Evolutionary conservation across 2,888 invertebrate species (phyloP).

Genomic region (Eucriotettix oculatus): DNA sequence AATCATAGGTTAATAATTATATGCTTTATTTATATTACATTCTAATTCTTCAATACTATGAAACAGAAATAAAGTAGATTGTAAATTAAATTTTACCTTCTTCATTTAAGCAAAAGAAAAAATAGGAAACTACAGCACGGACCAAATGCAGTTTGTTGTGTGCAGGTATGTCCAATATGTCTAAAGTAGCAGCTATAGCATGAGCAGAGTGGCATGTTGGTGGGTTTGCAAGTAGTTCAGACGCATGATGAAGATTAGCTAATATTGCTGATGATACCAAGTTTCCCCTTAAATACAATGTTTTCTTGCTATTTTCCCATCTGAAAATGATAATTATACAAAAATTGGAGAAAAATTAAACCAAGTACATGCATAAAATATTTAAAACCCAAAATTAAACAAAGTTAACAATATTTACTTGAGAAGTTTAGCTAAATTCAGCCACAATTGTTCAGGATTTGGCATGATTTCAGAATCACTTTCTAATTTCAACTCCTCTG

Average conservation of each 20-base stretch:
- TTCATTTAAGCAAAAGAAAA: slow-evolving; percentile 50
- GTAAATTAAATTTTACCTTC: background rate
- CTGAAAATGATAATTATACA: slow-evolving; percentile 21
- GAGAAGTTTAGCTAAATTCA: slow-evolving; percentile 4
- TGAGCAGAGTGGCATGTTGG: slow-evolving; percentile 26
- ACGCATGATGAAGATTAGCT: slow-evolving; percentile 29
- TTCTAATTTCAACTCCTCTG: background rate
- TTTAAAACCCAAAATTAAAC: too few relatives aligned
- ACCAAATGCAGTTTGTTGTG: slow-evolving; percentile 52
- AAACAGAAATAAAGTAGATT: too few relatives aligned
- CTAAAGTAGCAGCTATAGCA: slow-evolving; percentile 42
- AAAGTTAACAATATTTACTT: background rate
- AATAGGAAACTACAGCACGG: slow-evolving; percentile 54
- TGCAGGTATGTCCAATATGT: slow-evolving; percentile 32
- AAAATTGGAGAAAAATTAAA: too few relatives aligned
- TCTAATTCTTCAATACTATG: too few relatives aligned
- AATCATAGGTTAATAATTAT: too few relatives aligned
- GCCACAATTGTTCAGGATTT: slow-evolving; percentile 6
- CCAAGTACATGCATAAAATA: too few relatives aligned
- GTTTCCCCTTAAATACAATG: slow-evolving; percentile 12
- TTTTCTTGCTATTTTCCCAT: slow-evolving; percentile 42
- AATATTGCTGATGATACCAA: slow-evolving; percentile 29
- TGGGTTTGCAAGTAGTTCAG: slow-evolving; percentile 12
- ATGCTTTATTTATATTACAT: too few relatives aligned
- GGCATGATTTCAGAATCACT: background rate